phyloP scores from a whole-genome alignment of 2,113 vertebrate species.

The Monarcha castaneiventris region DNA sequence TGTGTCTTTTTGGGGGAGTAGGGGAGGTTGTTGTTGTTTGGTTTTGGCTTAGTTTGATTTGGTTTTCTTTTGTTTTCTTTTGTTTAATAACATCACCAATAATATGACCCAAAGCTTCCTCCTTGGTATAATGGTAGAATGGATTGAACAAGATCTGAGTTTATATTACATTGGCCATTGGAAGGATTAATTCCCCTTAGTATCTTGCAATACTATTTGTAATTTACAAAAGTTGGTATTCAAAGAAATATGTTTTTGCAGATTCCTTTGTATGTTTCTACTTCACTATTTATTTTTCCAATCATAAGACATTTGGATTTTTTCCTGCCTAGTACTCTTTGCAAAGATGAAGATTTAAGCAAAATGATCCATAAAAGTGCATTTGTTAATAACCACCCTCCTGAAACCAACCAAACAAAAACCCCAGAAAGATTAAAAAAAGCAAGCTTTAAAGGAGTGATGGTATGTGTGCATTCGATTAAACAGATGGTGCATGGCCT shows the following conservation, averaged over 20 bases:
- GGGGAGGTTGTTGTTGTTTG: not conserved
- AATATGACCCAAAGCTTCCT: not conserved
- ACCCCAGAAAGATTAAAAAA: not conserved
- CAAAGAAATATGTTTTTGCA: not conserved
- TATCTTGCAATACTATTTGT: not conserved
- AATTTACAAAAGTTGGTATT: not conserved
- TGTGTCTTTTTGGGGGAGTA: rapidly evolving
- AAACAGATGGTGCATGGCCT: not conserved
- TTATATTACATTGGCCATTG: not conserved
- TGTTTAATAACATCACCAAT: not conserved
- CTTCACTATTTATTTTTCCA: not conserved
- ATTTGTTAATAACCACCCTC: not conserved
- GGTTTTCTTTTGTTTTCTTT: not conserved
- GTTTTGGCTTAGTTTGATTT: not conserved
- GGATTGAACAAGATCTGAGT: not conserved
- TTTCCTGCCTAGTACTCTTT: not conserved
- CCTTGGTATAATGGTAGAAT: not conserved
- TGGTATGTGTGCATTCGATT: not conserved
- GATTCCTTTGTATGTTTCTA: not conserved
- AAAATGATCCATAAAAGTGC: not conserved
- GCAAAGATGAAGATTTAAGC: not conserved
- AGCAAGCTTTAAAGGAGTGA: not conserved
- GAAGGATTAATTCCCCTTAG: not conserved
- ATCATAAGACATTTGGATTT: not conserved
- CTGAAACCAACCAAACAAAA: not conserved